These are phyloP conservation scores for Unio pictorum DNA, from an alignment of 2,888 invertebrate genomes.

Conservation along the genomic window DNA sequence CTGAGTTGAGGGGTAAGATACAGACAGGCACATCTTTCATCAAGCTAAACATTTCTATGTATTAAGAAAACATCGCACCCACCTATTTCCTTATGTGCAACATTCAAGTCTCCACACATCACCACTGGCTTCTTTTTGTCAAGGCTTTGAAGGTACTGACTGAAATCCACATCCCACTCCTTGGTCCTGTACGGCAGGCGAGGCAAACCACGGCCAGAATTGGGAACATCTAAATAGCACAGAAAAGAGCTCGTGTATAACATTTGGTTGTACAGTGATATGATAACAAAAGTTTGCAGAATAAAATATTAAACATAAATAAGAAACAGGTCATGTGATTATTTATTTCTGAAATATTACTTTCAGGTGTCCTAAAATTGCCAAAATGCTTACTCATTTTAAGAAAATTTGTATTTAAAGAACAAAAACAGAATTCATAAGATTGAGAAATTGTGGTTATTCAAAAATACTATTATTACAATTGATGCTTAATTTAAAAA, in stretches of 20 bases:
- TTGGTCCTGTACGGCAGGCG: constrained; percentile 86
- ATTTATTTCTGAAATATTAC: too few species aligned
- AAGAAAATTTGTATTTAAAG: too few species aligned
- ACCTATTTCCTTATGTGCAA: constrained; percentile 95
- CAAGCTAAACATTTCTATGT: neutral
- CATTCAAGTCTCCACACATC: constrained; percentile 97
- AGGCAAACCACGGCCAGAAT: constrained; percentile 90
- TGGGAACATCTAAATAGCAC: constrained; percentile 84
- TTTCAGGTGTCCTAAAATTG: too few species aligned
- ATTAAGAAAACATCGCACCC: constrained; percentile 34
- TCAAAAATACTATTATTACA: too few species aligned
- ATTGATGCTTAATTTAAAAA: too few species aligned
- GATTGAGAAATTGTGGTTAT: too few species aligned
- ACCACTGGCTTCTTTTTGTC: constrained; percentile 94
- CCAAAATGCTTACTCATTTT: too few species aligned
- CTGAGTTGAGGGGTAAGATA: too few species aligned
- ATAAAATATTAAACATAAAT: neutral
- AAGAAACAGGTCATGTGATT: neutral
- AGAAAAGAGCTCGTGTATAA: neutral
- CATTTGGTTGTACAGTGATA: neutral
- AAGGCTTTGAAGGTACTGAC: constrained; percentile 82
- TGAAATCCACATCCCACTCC: constrained; percentile 90
- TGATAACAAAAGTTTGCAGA: neutral
- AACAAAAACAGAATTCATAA: too few species aligned
- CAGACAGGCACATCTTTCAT: too few species aligned